Evolutionary conservation across 92 coral and sea anemone genomes (phyloP).

Genomic region (Porites rus): DNA sequence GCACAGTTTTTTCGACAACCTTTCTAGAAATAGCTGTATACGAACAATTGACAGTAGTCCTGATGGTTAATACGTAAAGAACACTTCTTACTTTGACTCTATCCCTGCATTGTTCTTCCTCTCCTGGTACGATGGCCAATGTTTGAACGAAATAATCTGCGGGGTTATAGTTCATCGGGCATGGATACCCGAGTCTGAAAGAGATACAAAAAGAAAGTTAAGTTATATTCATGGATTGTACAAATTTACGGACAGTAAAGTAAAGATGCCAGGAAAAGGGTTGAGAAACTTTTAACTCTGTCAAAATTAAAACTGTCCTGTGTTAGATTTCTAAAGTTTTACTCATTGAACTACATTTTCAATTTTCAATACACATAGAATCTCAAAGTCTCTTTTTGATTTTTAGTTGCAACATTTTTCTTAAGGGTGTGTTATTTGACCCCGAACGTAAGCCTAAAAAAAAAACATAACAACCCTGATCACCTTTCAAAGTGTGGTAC

Average conservation of each 20-base stretch:
- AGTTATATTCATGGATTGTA: background rate
- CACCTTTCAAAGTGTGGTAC: constrained; percentile 74
- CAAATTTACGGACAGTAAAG: background rate
- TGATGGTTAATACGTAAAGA: too few species aligned
- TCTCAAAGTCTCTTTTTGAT: background rate
- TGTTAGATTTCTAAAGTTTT: too few species aligned
- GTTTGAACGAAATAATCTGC: constrained; percentile 91
- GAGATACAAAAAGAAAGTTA: background rate
- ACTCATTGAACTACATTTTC: too few species aligned
- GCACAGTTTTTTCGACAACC: too few species aligned
- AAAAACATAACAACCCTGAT: background rate
- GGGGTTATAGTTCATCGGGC: constrained; percentile 84
- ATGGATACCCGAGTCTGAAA: constrained; percentile 80
- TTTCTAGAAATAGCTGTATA: too few species aligned
- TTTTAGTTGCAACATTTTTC: background rate
- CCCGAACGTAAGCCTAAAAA: background rate
- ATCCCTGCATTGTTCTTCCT: constrained; percentile 58
- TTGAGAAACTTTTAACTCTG: background rate
- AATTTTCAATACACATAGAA: too few species aligned
- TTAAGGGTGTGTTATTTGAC: background rate
- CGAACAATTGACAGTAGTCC: too few species aligned
- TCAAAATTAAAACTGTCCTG: too few species aligned
- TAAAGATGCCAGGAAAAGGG: too few species aligned
- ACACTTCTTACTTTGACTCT: constrained; percentile 67
- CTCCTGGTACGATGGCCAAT: constrained; percentile 84